Evolutionary conservation across 2,113 vertebrate species (phyloP).

Genomic region (Phaethon lepturus): DNA sequence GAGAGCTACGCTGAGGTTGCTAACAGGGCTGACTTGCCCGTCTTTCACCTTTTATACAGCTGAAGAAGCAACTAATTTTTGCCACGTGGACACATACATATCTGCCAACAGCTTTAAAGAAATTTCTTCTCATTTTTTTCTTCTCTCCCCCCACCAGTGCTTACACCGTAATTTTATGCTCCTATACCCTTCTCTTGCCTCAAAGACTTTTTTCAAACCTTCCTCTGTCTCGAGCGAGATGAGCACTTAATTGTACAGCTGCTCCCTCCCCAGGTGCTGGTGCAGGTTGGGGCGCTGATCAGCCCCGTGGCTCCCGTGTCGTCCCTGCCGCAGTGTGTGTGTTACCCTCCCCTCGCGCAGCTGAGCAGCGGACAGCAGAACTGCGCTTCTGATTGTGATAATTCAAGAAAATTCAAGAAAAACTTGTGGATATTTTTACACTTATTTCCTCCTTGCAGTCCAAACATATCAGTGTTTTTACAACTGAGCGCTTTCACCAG

Average conservation of each 20-base stretch:
- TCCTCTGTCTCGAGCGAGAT: fast-evolving
- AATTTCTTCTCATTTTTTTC: background rate
- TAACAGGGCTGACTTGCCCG: background rate
- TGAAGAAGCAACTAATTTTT: background rate
- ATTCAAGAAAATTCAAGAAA: background rate
- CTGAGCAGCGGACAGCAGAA: background rate
- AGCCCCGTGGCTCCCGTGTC: fast-evolving
- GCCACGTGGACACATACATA: fast-evolving
- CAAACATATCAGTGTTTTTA: background rate
- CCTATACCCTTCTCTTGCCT: background rate
- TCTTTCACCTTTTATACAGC: background rate
- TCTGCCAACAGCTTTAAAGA: background rate
- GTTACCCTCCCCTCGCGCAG: background rate
- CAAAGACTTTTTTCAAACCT: background rate
- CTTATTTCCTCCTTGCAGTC: background rate
- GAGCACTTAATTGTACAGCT: background rate
- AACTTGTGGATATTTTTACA: background rate
- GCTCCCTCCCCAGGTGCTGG: background rate
- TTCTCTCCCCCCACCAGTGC: background rate
- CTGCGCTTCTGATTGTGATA: background rate
- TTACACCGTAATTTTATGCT: background rate
- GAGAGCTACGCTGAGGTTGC: background rate
- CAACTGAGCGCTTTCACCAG: background rate
- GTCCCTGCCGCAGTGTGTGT: background rate
- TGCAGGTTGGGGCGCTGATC: background rate